These are phyloP conservation scores for Chunga burmeisteri DNA, from an alignment of 2,113 vertebrate species.

Conservation along the genomic window DNA sequence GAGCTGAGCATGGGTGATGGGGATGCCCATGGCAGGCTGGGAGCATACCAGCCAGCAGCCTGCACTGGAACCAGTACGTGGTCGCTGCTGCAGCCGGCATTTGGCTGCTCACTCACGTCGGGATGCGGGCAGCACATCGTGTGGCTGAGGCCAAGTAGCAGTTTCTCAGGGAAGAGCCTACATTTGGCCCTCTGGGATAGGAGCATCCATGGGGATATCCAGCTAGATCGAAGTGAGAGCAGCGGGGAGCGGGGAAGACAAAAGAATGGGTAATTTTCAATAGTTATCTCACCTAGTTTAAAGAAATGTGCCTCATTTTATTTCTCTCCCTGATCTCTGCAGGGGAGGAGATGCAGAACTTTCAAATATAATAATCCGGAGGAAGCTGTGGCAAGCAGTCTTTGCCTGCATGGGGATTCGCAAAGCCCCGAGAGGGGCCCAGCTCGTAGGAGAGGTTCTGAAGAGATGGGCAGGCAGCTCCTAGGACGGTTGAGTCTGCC, in stretches of 20 bases:
- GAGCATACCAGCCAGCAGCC: not conserved
- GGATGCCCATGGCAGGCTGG: not conserved
- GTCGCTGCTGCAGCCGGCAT: not conserved
- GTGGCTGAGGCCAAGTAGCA: not conserved
- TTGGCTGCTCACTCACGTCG: accelerated
- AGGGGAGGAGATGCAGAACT: not conserved
- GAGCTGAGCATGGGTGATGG: not conserved
- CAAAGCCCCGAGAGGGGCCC: not conserved
- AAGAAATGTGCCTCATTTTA: not conserved
- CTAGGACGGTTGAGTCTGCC: not conserved
- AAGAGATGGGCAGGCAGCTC: not conserved
- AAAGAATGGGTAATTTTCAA: not conserved
- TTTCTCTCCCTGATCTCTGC: not conserved
- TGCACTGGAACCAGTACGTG: not conserved
- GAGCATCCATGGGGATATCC: not conserved
- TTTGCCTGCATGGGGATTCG: not conserved
- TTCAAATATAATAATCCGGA: not conserved
- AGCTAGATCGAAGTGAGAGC: not conserved
- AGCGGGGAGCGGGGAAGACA: not conserved
- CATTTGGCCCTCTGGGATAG: not conserved
- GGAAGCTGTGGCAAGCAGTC: not conserved
- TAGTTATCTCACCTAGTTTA: not conserved
- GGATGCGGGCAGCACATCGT: accelerated
- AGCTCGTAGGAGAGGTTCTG: not conserved
- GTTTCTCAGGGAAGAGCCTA: not conserved